Conservation (phyloP, 2,797 vertebrate species). For the Myotis pilosus region DNA sequence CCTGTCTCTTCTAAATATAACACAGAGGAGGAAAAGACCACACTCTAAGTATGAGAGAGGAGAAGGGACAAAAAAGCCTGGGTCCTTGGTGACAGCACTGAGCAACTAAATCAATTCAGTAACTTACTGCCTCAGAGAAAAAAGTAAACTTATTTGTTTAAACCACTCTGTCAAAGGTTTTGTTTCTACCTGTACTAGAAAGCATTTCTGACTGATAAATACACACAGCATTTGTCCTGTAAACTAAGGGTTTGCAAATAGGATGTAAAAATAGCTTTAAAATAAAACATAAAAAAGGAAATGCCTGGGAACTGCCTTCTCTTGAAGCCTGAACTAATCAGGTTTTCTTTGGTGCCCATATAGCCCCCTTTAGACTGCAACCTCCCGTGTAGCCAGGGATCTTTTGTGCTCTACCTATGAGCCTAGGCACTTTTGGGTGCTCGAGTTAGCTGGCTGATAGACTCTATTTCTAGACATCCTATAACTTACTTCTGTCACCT, state of each 20-base stretch:
- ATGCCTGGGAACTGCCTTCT: neutral
- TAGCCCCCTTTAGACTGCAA: neutral
- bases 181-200: slow-evolving; percentile 25
- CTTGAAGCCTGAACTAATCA: neutral
- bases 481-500: neutral
- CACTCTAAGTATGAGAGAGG: neutral
- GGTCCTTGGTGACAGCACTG: neutral
- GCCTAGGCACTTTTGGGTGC: neutral
- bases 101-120: neutral
- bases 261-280: slow-evolving; percentile 29
- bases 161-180: neutral
- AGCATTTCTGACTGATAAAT: slow-evolving; percentile 31
- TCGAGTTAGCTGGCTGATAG: neutral
- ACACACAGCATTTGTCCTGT: neutral
- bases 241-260: slow-evolving; percentile 3
- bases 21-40: neutral
- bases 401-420: neutral
- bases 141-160: slow-evolving; percentile 21
- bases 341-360: neutral
- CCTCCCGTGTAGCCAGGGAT: neutral
- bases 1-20: neutral
- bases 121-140: neutral
- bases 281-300: slow-evolving; percentile 32
- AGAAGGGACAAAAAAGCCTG: neutral
- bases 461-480: neutral